A percentile compares a stretch with the other conserved stretches of the same genome.
Evolutionary conservation across 2,113 vertebrate species (phyloP).

Genomic region (Psophia crepitans): DNA sequence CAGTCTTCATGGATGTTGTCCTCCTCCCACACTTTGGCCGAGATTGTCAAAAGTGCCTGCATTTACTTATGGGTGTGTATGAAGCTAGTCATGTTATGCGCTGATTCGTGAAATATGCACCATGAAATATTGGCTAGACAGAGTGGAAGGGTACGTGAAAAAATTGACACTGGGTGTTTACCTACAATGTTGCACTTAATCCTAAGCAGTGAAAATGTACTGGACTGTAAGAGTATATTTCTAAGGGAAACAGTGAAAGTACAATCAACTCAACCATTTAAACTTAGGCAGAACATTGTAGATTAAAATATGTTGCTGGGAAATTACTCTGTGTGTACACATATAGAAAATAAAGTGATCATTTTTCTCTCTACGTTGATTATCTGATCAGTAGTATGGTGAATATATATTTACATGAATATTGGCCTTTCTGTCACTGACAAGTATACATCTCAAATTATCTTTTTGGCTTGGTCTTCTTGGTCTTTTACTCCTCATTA

Average conservation of each 20-base stretch:
- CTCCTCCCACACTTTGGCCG: neutral
- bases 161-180: neutral
- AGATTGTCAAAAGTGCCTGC: neutral
- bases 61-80: neutral
- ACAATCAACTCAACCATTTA: neutral
- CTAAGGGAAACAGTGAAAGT: neutral
- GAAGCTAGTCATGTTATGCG: neutral
- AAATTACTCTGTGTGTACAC: neutral
- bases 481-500: neutral
- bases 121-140: conserved; percentile 1
- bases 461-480: neutral
- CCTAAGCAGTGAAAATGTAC: neutral
- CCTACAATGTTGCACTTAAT: neutral
- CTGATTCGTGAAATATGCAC: neutral
- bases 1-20: neutral
- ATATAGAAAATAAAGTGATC: neutral
- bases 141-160: neutral
- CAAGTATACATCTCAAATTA: neutral
- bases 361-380: neutral
- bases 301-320: neutral
- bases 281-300: neutral
- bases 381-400: neutral
- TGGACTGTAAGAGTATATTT: neutral
- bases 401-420: neutral
- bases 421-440: neutral